These are phyloP conservation scores for Pollenia amentaria DNA, from an alignment of 2,888 invertebrate species.

Conservation along the genomic window DNA sequence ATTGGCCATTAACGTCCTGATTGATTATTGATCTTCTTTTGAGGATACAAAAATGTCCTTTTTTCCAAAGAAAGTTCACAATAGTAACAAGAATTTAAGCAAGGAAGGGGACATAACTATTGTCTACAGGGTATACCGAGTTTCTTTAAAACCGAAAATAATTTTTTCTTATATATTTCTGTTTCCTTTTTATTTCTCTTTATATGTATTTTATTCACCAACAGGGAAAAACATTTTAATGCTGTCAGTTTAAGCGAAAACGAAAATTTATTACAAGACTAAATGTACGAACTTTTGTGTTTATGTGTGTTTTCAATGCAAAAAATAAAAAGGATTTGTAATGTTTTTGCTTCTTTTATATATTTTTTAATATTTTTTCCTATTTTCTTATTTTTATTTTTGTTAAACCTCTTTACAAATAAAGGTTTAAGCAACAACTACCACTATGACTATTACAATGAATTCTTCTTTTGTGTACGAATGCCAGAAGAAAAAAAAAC, in stretches of 20 bases:
- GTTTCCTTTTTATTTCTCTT: constrained; percentile 24
- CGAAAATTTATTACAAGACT: constrained; percentile 68
- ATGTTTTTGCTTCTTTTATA: constrained; percentile 58
- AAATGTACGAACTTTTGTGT: constrained; percentile 46
- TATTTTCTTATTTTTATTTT: constrained; percentile 28
- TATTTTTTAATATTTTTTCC: not conserved
- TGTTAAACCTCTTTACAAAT: constrained; percentile 65
- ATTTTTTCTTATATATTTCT: constrained; percentile 1
- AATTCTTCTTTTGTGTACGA: constrained; percentile 38
- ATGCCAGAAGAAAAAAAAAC: constrained; percentile 15
- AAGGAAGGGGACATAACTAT: not conserved
- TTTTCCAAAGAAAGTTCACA: not conserved
- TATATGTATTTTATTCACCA: constrained; percentile 46
- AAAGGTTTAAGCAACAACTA: constrained; percentile 61
- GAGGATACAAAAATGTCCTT: constrained; percentile 12
- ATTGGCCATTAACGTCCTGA: constrained; percentile 46
- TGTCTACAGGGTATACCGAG: constrained; percentile 47
- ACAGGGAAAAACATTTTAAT: constrained; percentile 66
- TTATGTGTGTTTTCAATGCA: constrained; percentile 50
- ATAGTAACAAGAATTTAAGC: not conserved
- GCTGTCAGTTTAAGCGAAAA: constrained; percentile 71
- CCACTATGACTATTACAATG: constrained; percentile 29
- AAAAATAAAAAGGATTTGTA: constrained; percentile 66
- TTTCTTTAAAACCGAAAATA: constrained; percentile 44
- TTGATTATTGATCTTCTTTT: constrained; percentile 53